These are phyloP conservation scores for Cephus sareptanus DNA, from an alignment of 2,888 invertebrate genomes.

Conservation along the genomic window DNA sequence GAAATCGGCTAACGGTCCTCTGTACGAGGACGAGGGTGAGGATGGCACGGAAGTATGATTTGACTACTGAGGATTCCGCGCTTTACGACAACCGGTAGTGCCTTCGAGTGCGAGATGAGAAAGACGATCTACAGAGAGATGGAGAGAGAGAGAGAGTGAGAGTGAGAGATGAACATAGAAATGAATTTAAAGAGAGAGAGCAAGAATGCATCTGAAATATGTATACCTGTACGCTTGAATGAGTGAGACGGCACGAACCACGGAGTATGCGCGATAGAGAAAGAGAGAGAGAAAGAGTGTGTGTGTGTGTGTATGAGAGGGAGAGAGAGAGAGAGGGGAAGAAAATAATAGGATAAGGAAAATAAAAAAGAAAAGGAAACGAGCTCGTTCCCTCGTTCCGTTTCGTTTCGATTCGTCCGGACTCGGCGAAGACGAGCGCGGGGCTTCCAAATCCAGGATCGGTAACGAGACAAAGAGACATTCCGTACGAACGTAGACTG, in stretches of 20 bases:
- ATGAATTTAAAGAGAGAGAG: background rate
- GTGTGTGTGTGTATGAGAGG: no score
- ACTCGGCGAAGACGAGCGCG: background rate
- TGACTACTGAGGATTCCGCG: slow-evolving; percentile 55
- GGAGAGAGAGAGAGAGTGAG: background rate
- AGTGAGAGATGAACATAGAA: background rate
- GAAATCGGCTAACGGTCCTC: slow-evolving; percentile 78
- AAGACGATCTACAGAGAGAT: background rate
- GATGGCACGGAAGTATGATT: slow-evolving; percentile 88
- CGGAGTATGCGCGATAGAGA: background rate
- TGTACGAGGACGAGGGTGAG: slow-evolving; percentile 89
- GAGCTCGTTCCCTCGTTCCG: background rate
- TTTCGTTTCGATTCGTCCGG: background rate
- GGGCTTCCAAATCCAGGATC: slow-evolving; percentile 7
- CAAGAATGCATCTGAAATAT: background rate
- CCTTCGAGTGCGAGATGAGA: slow-evolving; percentile 38
- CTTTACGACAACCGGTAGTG: slow-evolving; percentile 58
- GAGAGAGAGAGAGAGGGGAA: background rate
- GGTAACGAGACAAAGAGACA: background rate
- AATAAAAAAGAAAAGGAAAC: background rate
- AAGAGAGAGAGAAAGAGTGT: no score
- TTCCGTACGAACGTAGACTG: background rate
- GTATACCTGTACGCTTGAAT: background rate
- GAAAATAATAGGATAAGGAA: background rate
- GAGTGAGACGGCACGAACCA: background rate